Base-by-base conservation (phyloP, 2,888 invertebrate species). In the Tenthredo notha region DNA sequence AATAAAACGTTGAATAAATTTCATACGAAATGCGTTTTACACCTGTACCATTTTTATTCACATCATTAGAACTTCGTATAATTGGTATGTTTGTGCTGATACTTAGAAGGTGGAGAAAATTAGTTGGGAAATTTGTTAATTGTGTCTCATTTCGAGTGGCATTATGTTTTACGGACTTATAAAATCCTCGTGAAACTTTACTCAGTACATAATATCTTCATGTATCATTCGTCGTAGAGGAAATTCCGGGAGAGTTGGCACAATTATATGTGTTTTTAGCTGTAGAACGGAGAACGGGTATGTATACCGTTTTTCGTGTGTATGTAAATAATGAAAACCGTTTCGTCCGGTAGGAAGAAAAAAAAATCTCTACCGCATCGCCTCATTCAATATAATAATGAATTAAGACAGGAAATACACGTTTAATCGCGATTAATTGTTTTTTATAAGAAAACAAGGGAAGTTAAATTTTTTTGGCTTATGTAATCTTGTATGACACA, bases 241-340 rank as follows among this genome's bases (percentile, higher is more conserved):
- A 43, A 77, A 77, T 77, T 50, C 77, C 77, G 77, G 77, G 18
- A 77, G 54, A 77, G 77, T 77, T 77, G 47, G 77, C 77, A 54
- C 77, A 77, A 77, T 77, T 77, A 33, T n/a, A 29, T 2, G 29
- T n/a, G 29, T 67, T 67, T 43, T 21, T 74, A 43, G 43, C 43
- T 10, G 10, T n/a, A 18, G 15, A 2, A 33, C 29, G 54, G 29
- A 54, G 43, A 18, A 29, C 21, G 9, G 29, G n/a, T n/a, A n/a
- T n/a, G n/a, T n/a, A n/a, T n/a, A n/a, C 15, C 18, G 29, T 5
- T 25, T 47, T 7, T 9, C 18, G n/a, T 33, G 10, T 18, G 18
- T 12, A 58, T 50, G 21, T 61, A 61, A 80, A 80, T 61, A 25
- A 40, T 37, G 37, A 40, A 61, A 61, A 80, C 80, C 58, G 80